Evolutionary conservation across 1,140 invertebrate species (phyloP).

Genomic region (Listronotus oregonensis): DNA sequence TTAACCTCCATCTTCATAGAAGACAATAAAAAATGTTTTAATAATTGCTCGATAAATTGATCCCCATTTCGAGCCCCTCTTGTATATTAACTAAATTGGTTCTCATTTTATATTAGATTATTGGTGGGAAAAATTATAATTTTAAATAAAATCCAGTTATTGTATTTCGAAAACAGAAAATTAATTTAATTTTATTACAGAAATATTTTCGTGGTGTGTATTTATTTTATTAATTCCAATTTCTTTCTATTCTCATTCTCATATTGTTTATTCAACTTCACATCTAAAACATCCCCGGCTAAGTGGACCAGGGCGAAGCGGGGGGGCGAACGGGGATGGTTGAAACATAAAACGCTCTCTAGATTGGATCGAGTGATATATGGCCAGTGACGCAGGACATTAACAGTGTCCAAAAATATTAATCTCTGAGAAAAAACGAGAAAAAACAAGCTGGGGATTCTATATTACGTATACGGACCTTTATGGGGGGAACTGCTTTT

Average conservation of each 20-base stretch:
- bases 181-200: too few species aligned
- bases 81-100: too few species aligned
- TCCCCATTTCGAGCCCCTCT: too few species aligned
- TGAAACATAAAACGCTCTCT: slow-evolving; percentile 57
- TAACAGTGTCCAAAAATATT: slow-evolving; percentile 58
- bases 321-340: slow-evolving; percentile 16
- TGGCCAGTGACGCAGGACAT: slow-evolving; percentile 56
- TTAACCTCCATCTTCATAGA: too few species aligned
- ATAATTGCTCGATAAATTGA: too few species aligned
- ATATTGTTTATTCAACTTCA: slow-evolving; percentile 21
- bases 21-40: too few species aligned
- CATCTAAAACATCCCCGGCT: slow-evolving; percentile 16
- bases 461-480: slow-evolving; percentile 33
- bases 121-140: too few species aligned
- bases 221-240: too few species aligned
- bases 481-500: slow-evolving; percentile 31
- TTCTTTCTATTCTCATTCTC: too few species aligned
- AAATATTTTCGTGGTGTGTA: neutral
- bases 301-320: slow-evolving; percentile 17
- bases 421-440: slow-evolving; percentile 52
- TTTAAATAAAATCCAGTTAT: too few species aligned
- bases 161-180: too few species aligned
- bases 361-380: slow-evolving; percentile 59
- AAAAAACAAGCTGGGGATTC: slow-evolving; percentile 38
- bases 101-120: too few species aligned